Evolutionary conservation across 2,888 invertebrate genomes (phyloP).

Genomic region (Stenichneumon culpator): DNA sequence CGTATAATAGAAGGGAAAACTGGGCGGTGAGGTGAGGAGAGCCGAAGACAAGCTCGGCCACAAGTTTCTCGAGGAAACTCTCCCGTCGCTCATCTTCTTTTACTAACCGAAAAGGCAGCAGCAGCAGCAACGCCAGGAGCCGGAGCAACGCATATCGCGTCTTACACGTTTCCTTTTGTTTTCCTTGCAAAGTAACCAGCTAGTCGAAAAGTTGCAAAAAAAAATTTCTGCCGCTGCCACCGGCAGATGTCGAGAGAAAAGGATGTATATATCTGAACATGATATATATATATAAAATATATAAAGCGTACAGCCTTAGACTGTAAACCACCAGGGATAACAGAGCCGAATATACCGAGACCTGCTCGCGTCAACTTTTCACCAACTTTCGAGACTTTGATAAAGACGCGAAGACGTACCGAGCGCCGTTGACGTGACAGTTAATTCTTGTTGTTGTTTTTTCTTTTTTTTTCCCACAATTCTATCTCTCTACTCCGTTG

Average conservation of each 20-base stretch:
- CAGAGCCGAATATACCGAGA: constrained; percentile 39
- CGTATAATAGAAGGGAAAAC: constrained; percentile 4
- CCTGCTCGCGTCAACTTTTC: constrained; percentile 45
- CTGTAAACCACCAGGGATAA: constrained; percentile 17
- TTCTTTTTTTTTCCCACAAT: background rate
- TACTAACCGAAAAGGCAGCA: constrained; percentile 7
- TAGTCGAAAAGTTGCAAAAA: constrained; percentile 41
- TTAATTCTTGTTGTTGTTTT: constrained; percentile 36
- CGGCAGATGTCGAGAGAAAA: constrained; percentile 11
- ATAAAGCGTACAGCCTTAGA: constrained; percentile 25
- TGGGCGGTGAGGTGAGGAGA: background rate
- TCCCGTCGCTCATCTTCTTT: constrained; percentile 11
- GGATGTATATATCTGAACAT: background rate
- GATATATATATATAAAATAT: background rate
- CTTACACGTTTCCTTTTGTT: constrained; percentile 43
- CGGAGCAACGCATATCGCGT: constrained; percentile 23
- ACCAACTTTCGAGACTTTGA: constrained; percentile 52
- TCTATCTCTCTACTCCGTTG: background rate
- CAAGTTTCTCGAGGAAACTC: constrained; percentile 39
- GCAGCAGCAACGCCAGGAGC: background rate
- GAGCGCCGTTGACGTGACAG: constrained; percentile 38
- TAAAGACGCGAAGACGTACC: constrained; percentile 46
- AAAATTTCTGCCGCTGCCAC: constrained; percentile 33
- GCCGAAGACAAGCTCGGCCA: constrained; percentile 11
- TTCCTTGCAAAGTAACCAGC: constrained; percentile 1